Conservation (phyloP, 2,888 invertebrate species). For the Cantharis rufa region DNA sequence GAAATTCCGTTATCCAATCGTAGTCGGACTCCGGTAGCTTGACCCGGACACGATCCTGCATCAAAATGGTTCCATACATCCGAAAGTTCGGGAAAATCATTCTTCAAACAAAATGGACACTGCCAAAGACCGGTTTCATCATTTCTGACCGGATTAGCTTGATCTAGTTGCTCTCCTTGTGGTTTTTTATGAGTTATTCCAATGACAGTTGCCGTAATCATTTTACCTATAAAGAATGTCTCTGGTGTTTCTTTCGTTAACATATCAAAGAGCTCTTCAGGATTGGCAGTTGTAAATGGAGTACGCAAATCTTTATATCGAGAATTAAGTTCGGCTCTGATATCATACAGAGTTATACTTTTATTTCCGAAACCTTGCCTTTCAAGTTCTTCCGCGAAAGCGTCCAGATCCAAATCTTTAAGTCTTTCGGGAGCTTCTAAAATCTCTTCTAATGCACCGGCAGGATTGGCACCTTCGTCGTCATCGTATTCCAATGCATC, state of each 20-base stretch:
- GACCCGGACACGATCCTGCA: slow-evolving; percentile 92
- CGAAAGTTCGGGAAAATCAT: slow-evolving; percentile 93
- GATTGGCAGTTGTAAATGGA: slow-evolving; percentile 75
- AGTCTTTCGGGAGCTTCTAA: slow-evolving; percentile 91
- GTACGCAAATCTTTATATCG: slow-evolving; percentile 89
- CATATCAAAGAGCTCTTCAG: slow-evolving; percentile 92
- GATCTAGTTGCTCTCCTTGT: slow-evolving; percentile 90
- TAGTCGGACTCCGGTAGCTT: slow-evolving; percentile 89
- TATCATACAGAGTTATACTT: slow-evolving; percentile 95
- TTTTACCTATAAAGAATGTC: slow-evolving; percentile 86
- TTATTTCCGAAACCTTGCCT: slow-evolving; percentile 80
- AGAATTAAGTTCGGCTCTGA: slow-evolving; percentile 91
- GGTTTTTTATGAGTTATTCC: slow-evolving; percentile 88
- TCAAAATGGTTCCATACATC: slow-evolving; percentile 99
- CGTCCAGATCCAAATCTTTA: slow-evolving; percentile 96
- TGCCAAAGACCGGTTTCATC: slow-evolving; percentile 96
- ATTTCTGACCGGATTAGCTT: slow-evolving; percentile 93
- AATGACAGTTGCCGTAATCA: slow-evolving; percentile 78
- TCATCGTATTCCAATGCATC: slow-evolving; percentile 98
- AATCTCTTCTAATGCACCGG: slow-evolving; percentile 96
- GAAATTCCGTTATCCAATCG: slow-evolving; percentile 85
- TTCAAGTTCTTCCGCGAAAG: slow-evolving; percentile 96
- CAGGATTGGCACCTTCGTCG: slow-evolving; percentile 95
- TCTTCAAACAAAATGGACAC: slow-evolving; percentile 95
- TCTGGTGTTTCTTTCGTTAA: slow-evolving; percentile 95